Base-by-base conservation (phyloP, 2,888 invertebrate genomes). In the Auanema freiburgensis region DNA sequence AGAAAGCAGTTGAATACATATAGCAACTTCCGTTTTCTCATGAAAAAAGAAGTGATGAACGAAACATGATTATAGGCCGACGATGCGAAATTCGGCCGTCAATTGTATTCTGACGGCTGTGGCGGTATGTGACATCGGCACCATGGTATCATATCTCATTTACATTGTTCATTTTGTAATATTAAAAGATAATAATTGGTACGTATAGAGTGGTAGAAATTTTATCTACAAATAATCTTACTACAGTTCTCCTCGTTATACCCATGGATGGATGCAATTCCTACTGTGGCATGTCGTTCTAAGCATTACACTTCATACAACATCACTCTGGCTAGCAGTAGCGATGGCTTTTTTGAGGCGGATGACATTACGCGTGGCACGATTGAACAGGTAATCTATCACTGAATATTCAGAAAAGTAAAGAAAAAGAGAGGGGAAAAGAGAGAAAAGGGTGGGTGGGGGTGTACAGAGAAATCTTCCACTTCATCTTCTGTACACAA, bases 291-390 rank as follows among this genome's bases (percentile, higher is more conserved):
- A 82, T 67, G 77, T 78, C 25, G 76, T 79, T 50, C 57, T 78
- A 57, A 71, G 70, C 59, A 82, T 82, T 59, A 72, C 76, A 40
- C 71, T 82, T 41, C 82, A 82, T 69, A 79, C 79, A 11, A 78
- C 79, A 25, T 77, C 78, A 1, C 69, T 82, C 49, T 82, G 81
- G 79, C 63, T 82, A 42, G 78, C 79, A 16, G 82, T 82, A 1
- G 75, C 72, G n/a, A 78, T 82, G 80, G 81, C 82, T 12, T 79
- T 82, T 63, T 69, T 82, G 21, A 62, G 82, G 53, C 42, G 75
- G 24, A 82, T 81, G 81, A 78, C 81, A n/a, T 66, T 81, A 18
- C 63, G 77, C n/a, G 63, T 77, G 10, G 71, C 77, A 16, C 62
- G 67, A 18, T 52, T 80, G 21, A 77, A 80, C 63, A 79, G 79